phyloP scores from a whole-genome alignment of 2,797 vertebrate species.

The Zenarchopterus dispar region DNA sequence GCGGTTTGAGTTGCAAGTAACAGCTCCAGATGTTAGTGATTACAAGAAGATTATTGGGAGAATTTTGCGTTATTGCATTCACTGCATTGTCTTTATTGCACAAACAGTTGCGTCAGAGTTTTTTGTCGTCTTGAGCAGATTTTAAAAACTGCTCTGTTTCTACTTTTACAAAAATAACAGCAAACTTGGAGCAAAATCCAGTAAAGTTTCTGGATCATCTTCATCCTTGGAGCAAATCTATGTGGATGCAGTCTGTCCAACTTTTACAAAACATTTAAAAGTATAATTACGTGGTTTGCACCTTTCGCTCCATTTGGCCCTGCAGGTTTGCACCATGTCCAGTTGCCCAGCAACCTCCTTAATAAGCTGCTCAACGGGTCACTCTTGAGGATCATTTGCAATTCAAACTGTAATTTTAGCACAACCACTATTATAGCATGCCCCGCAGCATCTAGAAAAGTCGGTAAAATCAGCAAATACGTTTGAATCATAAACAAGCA shows the following conservation, averaged over 20 bases:
- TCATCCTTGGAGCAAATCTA: not conserved
- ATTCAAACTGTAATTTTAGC: constrained; percentile 19
- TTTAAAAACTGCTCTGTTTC: too few species aligned
- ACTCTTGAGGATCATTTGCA: constrained; percentile 22
- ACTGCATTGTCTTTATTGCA: too few species aligned
- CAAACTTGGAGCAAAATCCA: too few species aligned
- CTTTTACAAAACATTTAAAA: not conserved
- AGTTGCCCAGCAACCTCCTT: constrained; percentile 44
- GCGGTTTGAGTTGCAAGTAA: not conserved
- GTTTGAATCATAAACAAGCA: constrained; percentile 21
- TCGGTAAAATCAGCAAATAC: constrained; percentile 7
- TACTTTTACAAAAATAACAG: too few species aligned
- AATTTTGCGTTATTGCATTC: too few species aligned
- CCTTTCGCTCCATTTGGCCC: constrained; percentile 4
- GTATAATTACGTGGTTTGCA: not conserved
- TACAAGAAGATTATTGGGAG: too few species aligned
- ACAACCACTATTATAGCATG: not conserved
- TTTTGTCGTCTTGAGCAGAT: too few species aligned
- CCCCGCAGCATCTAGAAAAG: constrained; percentile 6
- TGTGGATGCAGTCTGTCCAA: not conserved
- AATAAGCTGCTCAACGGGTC: constrained; percentile 23
- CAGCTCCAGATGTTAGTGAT: constrained; percentile 2
- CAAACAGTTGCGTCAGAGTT: too few species aligned
- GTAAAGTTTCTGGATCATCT: too few species aligned
- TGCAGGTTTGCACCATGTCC: not conserved